These are phyloP conservation scores for Drosophila lacertosa DNA, from an alignment of 1,140 invertebrate species.

Conservation along the genomic window DNA sequence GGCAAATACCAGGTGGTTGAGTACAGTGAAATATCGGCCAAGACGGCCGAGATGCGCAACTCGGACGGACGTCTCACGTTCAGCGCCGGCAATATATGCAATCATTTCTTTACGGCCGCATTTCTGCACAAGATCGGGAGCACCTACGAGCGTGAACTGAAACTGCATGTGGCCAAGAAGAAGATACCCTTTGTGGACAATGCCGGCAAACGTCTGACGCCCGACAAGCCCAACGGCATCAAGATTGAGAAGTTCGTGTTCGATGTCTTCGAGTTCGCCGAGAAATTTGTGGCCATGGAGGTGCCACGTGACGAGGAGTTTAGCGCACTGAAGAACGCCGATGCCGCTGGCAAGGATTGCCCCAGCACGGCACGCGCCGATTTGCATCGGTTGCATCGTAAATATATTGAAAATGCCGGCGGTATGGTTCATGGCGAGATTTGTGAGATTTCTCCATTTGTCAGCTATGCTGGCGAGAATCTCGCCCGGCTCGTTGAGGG, in stretches of 20 bases:
- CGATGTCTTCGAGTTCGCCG: conserved; percentile 97
- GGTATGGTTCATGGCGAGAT: conserved; percentile 89
- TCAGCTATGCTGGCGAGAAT: conserved; percentile 96
- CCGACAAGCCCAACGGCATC: conserved; percentile 95
- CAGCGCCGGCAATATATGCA: conserved; percentile 98
- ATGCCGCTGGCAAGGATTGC: conserved; percentile 94
- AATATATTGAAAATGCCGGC: conserved; percentile 93
- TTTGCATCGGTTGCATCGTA: conserved; percentile 92
- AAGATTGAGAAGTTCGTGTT: conserved; percentile 99
- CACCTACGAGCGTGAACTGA: conserved; percentile 89
- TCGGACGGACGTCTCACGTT: conserved; percentile 93
- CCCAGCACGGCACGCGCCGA: conserved; percentile 93
- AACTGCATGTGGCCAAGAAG: conserved; percentile 98
- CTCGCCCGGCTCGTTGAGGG: conserved; percentile 88
- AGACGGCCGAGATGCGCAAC: conserved; percentile 92
- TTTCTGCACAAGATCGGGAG: conserved; percentile 90
- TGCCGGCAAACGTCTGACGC: conserved; percentile 89
- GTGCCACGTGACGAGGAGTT: conserved; percentile 97
- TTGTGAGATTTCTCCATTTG: conserved; percentile 95
- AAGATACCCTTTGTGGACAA: conserved; percentile 96
- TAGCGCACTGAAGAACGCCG: conserved; percentile 97
- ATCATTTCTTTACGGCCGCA: conserved; percentile 96
- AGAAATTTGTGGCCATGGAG: conserved; percentile 97
- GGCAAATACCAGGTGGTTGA: conserved; percentile 97
- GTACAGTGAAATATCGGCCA: conserved; percentile 97